phyloP scores from a whole-genome alignment of 1,140 invertebrate species.

The Whitmania pigra region DNA sequence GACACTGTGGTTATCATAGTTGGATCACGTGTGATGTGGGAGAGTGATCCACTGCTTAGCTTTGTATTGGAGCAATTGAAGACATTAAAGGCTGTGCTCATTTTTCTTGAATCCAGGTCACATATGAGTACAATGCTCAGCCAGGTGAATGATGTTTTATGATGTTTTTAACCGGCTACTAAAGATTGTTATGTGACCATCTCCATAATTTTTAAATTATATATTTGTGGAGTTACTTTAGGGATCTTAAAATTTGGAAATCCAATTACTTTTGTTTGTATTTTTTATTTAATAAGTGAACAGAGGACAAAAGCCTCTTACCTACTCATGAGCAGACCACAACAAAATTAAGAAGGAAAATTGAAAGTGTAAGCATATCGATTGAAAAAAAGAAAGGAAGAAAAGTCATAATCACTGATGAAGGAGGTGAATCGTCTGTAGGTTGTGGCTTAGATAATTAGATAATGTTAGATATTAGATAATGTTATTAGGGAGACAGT shows the following conservation, averaged over 20 bases:
- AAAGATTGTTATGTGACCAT: not conserved
- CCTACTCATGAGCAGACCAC: too few species aligned
- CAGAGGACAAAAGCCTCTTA: too few species aligned
- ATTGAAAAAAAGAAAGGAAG: too few species aligned
- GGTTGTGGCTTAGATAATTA: too few species aligned
- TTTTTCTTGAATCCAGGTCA: not conserved
- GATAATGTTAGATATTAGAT: too few species aligned
- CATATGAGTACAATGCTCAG: conserved; percentile 13
- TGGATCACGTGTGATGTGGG: conserved; percentile 1
- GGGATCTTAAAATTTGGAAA: not conserved
- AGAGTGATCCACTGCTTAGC: not conserved
- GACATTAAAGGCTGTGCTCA: not conserved
- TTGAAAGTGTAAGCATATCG: too few species aligned
- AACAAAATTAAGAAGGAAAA: too few species aligned
- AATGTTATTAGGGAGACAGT: too few species aligned
- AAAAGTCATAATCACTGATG: too few species aligned
- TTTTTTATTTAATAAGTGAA: too few species aligned
- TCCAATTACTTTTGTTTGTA: too few species aligned
- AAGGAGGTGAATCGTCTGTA: too few species aligned
- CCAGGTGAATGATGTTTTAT: not conserved
- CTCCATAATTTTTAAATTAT: not conserved
- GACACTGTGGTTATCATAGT: conserved; percentile 8
- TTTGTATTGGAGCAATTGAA: not conserved
- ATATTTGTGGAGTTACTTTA: not conserved
- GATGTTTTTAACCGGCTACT: not conserved